Evolutionary conservation across 1,140 invertebrate species (phyloP).

Genomic region (Probaryconus sp.): DNA sequence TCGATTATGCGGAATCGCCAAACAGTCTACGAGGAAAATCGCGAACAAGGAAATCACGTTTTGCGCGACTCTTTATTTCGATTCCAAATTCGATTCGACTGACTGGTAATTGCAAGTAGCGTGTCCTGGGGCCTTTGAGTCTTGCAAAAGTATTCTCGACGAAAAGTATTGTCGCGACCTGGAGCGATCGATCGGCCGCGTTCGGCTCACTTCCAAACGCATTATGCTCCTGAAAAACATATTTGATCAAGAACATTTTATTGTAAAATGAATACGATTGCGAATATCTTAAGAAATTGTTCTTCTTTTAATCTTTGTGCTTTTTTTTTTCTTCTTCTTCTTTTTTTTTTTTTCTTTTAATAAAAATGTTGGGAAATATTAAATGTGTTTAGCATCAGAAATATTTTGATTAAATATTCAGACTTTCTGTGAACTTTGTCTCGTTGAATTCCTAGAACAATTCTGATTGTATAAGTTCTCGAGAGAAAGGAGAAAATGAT

Average conservation of each 20-base stretch:
- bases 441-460: no score
- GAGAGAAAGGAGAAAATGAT: no score
- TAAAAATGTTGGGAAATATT: not conserved
- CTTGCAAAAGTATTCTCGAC: conserved; percentile 25
- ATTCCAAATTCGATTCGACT: conserved; percentile 15
- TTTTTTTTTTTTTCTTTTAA: not conserved
- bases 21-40: not conserved
- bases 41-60: conserved; percentile 17
- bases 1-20: conserved; percentile 32
- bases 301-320: no score
- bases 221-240: conserved; percentile 43
- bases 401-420: no score
- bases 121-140: conserved; percentile 14
- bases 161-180: conserved; percentile 25
- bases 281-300: no score
- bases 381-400: no score
- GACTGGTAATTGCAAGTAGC: conserved; percentile 2
- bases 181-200: conserved; percentile 34
- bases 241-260: conserved; percentile 29
- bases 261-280: no score
- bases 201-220: conserved; percentile 14
- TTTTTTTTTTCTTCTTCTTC: not conserved
- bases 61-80: not conserved
- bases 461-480: no score
- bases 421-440: no score